Conservation (phyloP, 2,888 invertebrate species). For the Bombylius major region DNA sequence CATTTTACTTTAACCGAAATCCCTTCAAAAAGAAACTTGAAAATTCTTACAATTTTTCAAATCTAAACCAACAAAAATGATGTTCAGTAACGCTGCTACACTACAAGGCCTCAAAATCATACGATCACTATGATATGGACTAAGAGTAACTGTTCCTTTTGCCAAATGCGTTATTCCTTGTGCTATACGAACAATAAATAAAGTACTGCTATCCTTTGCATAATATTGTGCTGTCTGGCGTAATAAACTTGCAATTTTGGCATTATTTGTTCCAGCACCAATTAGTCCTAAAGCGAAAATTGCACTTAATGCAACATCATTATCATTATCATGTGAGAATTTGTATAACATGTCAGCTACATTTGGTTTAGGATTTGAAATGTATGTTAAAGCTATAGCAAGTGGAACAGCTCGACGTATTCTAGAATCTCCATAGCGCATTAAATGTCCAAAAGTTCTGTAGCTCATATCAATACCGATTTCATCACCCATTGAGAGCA, state of each 20-base stretch:
- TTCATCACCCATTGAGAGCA: conserved; percentile 94
- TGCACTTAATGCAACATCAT: conserved; percentile 89
- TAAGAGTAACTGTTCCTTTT: conserved; percentile 87
- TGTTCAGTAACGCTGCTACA: conserved; percentile 78
- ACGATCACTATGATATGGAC: conserved; percentile 86
- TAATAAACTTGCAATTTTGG: conserved; percentile 84
- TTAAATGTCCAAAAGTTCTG: conserved; percentile 75
- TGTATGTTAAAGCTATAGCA: conserved; percentile 86
- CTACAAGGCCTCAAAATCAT: conserved; percentile 84
- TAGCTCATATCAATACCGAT: conserved; percentile 94
- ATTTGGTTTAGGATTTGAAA: conserved; percentile 84
- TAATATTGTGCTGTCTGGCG: conserved; percentile 90
- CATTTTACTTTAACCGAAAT: no score
- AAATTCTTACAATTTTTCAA: conserved; percentile 73
- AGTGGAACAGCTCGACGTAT: conserved; percentile 87
- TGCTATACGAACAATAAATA: conserved; percentile 89
- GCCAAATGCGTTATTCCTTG: conserved; percentile 90
- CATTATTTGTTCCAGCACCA: conserved; percentile 70
- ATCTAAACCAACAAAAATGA: conserved; percentile 81
- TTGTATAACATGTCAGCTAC: conserved; percentile 92
- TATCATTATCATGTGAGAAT: conserved; percentile 90
- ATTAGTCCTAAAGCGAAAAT: conserved; percentile 95
- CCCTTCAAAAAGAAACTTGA: neutral
- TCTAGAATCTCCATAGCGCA: conserved; percentile 88
- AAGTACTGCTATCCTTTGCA: conserved; percentile 84